Base-by-base conservation (phyloP, 2,888 invertebrate genomes). In the Drosophila quinaria region DNA sequence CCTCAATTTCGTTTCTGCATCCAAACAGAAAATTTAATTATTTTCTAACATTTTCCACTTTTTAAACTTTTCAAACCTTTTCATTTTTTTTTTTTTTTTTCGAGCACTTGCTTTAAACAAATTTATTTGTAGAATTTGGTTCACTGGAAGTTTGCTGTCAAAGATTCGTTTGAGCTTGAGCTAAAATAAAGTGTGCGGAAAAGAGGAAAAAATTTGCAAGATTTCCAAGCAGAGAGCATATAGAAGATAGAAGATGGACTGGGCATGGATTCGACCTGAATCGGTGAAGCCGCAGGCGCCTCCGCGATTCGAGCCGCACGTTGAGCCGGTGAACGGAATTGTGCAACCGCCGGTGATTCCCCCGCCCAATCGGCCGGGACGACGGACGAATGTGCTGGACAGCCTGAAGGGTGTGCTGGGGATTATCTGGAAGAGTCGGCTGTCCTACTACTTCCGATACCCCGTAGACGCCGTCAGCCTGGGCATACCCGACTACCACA, bases 401-500 rank as follows among this genome's bases (percentile, higher is more conserved):
- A 41, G 41, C 10, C 10, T 41, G 10, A 41, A 41, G 17, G 17
- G 17, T 41, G 17, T 17, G 2, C 4, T 41, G 41, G 41, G 17
- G 3, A 4, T 41, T 4, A 41, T 41, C 4, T 41, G 41, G 41
- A 41, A 41, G 41, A 41, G 41, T 41, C 41, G 41, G 17, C 10
- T 41, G 17, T 41, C 41, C 1, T 41, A 17, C 41, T 41, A 17
- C 41, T 41, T 41, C 10, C 41, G 41, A 4, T 15, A 41, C 41
- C 41, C 41, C 17, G 41, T 41, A 10, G 41, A 41, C 4, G 41
- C 41, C 41, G 10, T 41, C 8, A 17, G 17, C 3, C 10, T 41
- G 41, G 41, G 41, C 41, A 41, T 41, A 41, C 41, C 41, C 41
- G 41, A 41, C 41, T 41, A 41, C 8, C 41, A 41, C 17, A 41